Conservation (phyloP, 2,888 invertebrate genomes). For the Cheilosia vernalis region DNA sequence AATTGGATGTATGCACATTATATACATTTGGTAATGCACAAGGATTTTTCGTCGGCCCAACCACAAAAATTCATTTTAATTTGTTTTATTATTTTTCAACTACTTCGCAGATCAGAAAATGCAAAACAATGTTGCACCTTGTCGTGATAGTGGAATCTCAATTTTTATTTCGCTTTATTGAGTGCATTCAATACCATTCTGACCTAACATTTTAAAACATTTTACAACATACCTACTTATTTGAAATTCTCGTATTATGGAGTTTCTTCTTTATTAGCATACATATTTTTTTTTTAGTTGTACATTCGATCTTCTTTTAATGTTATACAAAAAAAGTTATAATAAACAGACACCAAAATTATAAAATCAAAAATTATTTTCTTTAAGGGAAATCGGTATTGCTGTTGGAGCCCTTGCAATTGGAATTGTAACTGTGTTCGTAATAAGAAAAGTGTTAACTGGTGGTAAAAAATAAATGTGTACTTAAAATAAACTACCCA, state of each 20-base stretch:
- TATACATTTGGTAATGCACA: constrained; percentile 13
- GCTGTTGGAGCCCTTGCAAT: constrained; percentile 79
- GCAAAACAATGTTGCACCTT: constrained; percentile 60
- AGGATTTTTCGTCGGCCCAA: neutral
- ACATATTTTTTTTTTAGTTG: constrained; percentile 19
- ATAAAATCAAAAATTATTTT: constrained; percentile 51
- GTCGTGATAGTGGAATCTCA: constrained; percentile 39
- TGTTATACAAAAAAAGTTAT: constrained; percentile 76
- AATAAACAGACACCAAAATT: constrained; percentile 78
- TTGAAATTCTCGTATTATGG: constrained; percentile 8
- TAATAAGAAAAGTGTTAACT: constrained; percentile 75
- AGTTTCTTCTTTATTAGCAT: constrained; percentile 22
- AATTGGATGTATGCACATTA: constrained; percentile 17
- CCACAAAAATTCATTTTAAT: constrained; percentile 13
- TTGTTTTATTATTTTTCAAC: constrained; percentile 45
- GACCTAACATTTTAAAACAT: constrained; percentile 9
- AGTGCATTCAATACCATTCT: neutral
- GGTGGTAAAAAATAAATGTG: constrained; percentile 42
- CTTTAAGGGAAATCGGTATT: constrained; percentile 78
- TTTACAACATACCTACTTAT: neutral
- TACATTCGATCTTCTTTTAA: constrained; percentile 74
- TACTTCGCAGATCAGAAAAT: constrained; percentile 64
- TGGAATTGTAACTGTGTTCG: constrained; percentile 79
- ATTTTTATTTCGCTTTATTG: constrained; percentile 3
- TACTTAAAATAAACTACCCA: neutral